Base-by-base conservation (phyloP, 2,888 invertebrate genomes). In the Brachyopa scutellaris region DNA sequence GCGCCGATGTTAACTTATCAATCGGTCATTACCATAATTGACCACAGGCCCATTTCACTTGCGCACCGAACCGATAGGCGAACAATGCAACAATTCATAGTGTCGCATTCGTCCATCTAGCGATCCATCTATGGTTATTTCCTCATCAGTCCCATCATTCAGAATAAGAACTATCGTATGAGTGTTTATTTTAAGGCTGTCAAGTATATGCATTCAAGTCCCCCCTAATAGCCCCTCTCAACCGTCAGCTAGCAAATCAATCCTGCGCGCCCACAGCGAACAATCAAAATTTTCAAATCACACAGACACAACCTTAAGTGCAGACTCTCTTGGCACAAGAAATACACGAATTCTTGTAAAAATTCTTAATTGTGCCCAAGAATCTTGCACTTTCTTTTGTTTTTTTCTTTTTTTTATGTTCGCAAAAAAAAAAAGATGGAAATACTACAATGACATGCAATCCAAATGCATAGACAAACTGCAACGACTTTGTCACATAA, bases 101-200 rank as follows among this genome's bases (percentile, higher is more conserved):
- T 17, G 26, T 13, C 47, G 31, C 49, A 29, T 29, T 36, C 47
- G 15, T 70, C 51, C 69, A 51, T 69, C 11, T 21, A 23, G 26
- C 74, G 51, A 70, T 70, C 80, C 80, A 70, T 80, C 57, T 80
- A 74, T 74, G 80, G 80, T 17, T 45, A 80, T 80, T 78, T 51
- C 21, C 31, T 23, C 17, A 67, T 19, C 11, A 55, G 29, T 42
- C 47, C 33, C 33, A 51, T 70, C 69, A 80, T 69, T 80, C 67
- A 64, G 21, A 80, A 47, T 23, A 40, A n/a, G 53, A 38, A 66
- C 59, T 47, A 59, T 66, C 36, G 51, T 15, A 62, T 80, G 69
- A 80, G 74, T 74, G 69, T 80, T 74, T 80, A 80, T 80, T 80
- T 80, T 80, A 69, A 80, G 80, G 62, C 61, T 76, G 64, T 70